Conservation (phyloP, 2,888 invertebrate species). For the Autographa pulchrina region DNA sequence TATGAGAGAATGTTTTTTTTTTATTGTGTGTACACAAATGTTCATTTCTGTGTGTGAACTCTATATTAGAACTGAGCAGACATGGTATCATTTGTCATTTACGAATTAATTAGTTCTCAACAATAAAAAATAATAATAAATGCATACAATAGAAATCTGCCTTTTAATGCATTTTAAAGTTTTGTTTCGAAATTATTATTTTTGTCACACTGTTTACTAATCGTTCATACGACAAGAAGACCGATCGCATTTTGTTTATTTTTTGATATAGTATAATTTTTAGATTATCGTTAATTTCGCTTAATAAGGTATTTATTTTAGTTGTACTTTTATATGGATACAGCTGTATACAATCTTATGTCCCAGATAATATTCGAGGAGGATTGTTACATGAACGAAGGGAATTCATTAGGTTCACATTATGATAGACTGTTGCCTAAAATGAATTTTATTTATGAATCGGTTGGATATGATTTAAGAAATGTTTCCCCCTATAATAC, state of each 20-base stretch:
- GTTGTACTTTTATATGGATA: slow-evolving; percentile 87
- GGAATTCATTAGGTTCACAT: slow-evolving; percentile 56
- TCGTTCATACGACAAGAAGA: slow-evolving; percentile 63
- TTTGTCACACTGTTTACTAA: slow-evolving; percentile 61
- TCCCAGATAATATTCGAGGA: slow-evolving; percentile 66
- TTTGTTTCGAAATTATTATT: slow-evolving; percentile 71
- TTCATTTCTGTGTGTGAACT: slow-evolving; percentile 63
- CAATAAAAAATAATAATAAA: slow-evolving; percentile 73
- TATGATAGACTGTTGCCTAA: slow-evolving; percentile 63
- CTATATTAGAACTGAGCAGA: slow-evolving; percentile 61
- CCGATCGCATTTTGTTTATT: slow-evolving; percentile 83
- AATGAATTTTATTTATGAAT: slow-evolving; percentile 72
- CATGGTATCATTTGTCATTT: slow-evolving; percentile 66
- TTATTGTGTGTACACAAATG: slow-evolving; percentile 50
- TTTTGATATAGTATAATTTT: slow-evolving; percentile 75
- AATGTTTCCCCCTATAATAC: slow-evolving; percentile 71
- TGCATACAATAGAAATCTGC: slow-evolving; percentile 81
- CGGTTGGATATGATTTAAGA: slow-evolving; percentile 63
- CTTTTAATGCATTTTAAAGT: slow-evolving; percentile 84
- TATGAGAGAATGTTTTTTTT: slow-evolving; percentile 53
- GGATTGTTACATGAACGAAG: slow-evolving; percentile 59
- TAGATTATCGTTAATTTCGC: slow-evolving; percentile 85
- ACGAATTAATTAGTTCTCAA: slow-evolving; percentile 69
- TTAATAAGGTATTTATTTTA: slow-evolving; percentile 89
- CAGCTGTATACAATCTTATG: slow-evolving; percentile 85